These are phyloP conservation scores for Vanacampus margaritifer DNA, from an alignment of 2,113 vertebrate species.

Conservation along the genomic window DNA sequence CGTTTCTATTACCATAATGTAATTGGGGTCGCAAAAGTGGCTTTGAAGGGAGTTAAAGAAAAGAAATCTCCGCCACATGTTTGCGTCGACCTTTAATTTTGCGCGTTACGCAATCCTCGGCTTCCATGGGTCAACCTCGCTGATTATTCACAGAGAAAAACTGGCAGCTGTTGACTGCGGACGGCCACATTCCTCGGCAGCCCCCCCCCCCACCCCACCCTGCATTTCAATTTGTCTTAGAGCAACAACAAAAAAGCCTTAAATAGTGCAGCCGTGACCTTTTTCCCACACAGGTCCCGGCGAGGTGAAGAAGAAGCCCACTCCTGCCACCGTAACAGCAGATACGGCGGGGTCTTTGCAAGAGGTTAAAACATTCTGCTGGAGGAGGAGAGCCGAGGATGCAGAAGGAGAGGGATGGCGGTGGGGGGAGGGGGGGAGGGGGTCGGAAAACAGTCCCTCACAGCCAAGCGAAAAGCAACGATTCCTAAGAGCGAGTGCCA, in stretches of 20 bases:
- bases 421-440: conserved; percentile 45
- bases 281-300: conserved; percentile 70
- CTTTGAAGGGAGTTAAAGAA: conserved; percentile 55
- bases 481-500: conserved; percentile 68
- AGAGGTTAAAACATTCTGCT: conserved; percentile 69
- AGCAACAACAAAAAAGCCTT: conserved; percentile 59
- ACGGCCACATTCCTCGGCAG: conserved; percentile 65
- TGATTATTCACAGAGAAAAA: conserved; percentile 70
- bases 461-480: conserved; percentile 64
- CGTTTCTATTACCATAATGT: conserved; percentile 76
- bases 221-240: conserved; percentile 72
- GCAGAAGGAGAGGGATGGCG: conserved; percentile 52
- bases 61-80: conserved; percentile 52
- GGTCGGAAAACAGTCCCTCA: conserved; percentile 68
- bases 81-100: conserved; percentile 71
- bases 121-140: conserved; percentile 60
- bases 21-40: conserved; percentile 70
- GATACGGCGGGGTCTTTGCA: conserved; percentile 60
- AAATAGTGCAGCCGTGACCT: conserved; percentile 59
- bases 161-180: conserved; percentile 65
- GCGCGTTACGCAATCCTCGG: conserved; percentile 59
- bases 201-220: conserved; percentile 62
- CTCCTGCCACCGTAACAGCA: conserved; percentile 69
- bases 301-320: conserved; percentile 67
- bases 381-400: conserved; percentile 59